These are phyloP conservation scores for Abrostola triplasia DNA, from an alignment of 2,888 invertebrate genomes.

Conservation along the genomic window DNA sequence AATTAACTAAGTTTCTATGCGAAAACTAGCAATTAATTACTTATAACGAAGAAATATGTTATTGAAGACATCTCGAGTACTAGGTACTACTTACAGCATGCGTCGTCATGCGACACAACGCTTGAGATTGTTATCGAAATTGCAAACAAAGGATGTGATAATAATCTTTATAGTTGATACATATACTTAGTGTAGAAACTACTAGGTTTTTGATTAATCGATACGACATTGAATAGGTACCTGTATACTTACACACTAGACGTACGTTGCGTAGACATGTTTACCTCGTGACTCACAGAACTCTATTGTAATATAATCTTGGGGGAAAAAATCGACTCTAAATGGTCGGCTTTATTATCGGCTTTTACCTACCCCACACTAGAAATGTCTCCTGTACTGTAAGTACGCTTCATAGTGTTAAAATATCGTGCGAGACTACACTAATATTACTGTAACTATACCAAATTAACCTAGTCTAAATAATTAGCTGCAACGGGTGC, in stretches of 20 bases:
- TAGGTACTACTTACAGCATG: no score
- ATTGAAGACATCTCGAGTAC: constrained; percentile 1
- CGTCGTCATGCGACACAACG: not conserved
- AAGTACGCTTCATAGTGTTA: no score
- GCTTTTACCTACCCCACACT: no score
- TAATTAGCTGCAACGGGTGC: no score
- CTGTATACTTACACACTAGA: not conserved
- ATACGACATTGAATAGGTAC: not conserved
- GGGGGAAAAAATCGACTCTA: no score
- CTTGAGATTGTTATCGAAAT: constrained; percentile 2
- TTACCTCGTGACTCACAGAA: not conserved
- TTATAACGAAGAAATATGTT: not conserved
- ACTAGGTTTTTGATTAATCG: not conserved
- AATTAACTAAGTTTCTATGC: not conserved
- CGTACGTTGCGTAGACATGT: constrained; percentile 1
- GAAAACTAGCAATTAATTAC: not conserved
- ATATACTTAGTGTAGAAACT: not conserved
- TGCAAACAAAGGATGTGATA: constrained; percentile 5
- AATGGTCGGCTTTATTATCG: no score
- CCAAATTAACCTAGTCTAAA: no score
- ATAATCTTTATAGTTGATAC: not conserved
- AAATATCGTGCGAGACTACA: no score
- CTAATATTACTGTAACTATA: no score
- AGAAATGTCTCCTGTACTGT: no score
- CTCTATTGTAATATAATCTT: not conserved